These are phyloP conservation scores for Serilophus lunatus DNA, from an alignment of 2,113 vertebrate genomes.

Conservation along the genomic window DNA sequence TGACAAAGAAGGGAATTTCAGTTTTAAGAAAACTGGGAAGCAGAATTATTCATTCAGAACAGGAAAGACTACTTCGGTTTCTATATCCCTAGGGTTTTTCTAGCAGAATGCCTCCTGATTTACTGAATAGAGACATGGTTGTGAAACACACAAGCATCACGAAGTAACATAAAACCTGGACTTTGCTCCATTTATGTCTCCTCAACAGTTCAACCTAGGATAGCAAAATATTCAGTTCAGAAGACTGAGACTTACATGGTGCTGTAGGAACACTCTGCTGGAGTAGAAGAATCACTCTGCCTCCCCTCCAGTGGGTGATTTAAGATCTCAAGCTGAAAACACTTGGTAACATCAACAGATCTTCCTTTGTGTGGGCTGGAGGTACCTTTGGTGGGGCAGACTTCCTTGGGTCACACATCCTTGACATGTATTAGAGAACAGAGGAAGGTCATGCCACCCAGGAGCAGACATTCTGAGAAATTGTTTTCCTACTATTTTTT, in stretches of 20 bases:
- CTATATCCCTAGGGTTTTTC: background rate
- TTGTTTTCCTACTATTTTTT: background rate
- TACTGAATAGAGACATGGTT: background rate
- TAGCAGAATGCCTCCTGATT: background rate
- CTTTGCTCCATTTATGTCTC: background rate
- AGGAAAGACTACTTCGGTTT: background rate
- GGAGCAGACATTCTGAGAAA: background rate
- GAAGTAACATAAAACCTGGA: background rate
- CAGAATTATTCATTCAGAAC: background rate
- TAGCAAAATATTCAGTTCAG: background rate
- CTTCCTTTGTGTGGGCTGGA: background rate
- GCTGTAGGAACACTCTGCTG: background rate
- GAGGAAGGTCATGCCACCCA: background rate
- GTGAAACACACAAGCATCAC: background rate
- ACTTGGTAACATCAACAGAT: fast-evolving
- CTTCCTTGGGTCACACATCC: background rate
- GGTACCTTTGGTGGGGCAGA: background rate
- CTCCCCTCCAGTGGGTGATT: background rate
- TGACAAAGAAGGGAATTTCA: background rate
- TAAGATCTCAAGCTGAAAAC: background rate
- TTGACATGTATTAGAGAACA: background rate
- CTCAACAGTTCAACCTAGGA: background rate
- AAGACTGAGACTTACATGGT: background rate
- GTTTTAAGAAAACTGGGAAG: background rate
- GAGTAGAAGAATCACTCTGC: background rate